Conservation (phyloP, 2,797 vertebrate genomes). For the Lutjanus argentimaculatus region DNA sequence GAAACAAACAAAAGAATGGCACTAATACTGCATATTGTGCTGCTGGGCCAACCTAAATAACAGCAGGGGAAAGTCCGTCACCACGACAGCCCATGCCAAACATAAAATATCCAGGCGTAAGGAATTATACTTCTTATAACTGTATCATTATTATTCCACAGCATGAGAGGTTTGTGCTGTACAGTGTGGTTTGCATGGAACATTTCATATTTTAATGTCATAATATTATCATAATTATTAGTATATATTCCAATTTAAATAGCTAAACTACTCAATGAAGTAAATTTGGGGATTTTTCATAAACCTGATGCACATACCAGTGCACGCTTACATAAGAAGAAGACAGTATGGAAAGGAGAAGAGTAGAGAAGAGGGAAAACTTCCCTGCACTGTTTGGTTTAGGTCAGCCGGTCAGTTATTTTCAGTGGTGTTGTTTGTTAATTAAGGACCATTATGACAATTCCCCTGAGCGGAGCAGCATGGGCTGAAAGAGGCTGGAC, state of each 20-base stretch:
- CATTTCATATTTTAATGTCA: slow-evolving; percentile 48
- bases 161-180: slow-evolving; percentile 14
- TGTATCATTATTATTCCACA: slow-evolving; percentile 24
- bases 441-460: slow-evolving; percentile 65
- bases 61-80: too few relatives aligned
- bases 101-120: neutral
- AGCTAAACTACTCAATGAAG: slow-evolving; percentile 2
- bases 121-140: slow-evolving; percentile 32
- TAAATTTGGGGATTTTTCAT: slow-evolving; percentile 34
- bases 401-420: slow-evolving; percentile 23
- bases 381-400: slow-evolving; percentile 30
- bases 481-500: slow-evolving; percentile 36
- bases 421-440: slow-evolving; percentile 55
- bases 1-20: too few relatives aligned
- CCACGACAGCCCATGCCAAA: too few relatives aligned
- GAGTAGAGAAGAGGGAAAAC: slow-evolving; percentile 17
- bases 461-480: slow-evolving; percentile 46
- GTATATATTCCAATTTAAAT: slow-evolving; percentile 45
- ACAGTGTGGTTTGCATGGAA: slow-evolving; percentile 48
- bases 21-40: too few relatives aligned
- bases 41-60: too few relatives aligned
- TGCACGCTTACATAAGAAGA: slow-evolving; percentile 41
- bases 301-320: slow-evolving; percentile 39
- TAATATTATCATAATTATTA: slow-evolving; percentile 46
- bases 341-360: slow-evolving; percentile 11